phyloP scores from a whole-genome alignment of 2,113 vertebrate genomes.

The Cyphomyrus discorhynchus region DNA sequence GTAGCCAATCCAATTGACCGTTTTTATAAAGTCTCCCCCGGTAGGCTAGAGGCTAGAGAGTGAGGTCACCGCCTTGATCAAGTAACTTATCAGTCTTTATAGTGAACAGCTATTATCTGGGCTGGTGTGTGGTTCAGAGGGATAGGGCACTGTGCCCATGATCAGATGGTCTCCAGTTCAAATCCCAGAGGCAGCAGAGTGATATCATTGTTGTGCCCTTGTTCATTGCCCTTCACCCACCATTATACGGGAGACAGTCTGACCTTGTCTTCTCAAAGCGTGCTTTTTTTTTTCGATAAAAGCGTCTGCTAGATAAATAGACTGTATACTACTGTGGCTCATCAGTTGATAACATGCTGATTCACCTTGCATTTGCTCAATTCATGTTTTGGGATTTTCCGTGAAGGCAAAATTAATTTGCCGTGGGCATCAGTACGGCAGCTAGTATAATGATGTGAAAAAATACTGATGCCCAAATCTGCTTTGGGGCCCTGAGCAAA shows the following conservation, averaged over 20 bases:
- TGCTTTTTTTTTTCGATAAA: not conserved
- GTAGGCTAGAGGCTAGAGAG: not conserved
- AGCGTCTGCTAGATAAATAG: not conserved
- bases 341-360: not conserved
- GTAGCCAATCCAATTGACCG: not conserved
- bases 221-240: not conserved
- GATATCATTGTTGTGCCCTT: not conserved
- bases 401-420: not conserved
- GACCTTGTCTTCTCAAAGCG: not conserved
- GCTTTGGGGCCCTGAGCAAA: not conserved
- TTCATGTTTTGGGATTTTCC: not conserved
- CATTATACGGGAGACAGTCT: not conserved
- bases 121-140: not conserved
- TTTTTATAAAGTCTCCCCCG: not conserved
- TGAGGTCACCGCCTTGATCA: not conserved
- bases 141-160: not conserved
- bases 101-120: not conserved
- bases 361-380: not conserved
- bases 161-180: not conserved
- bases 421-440: not conserved
- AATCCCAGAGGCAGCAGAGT: not conserved
- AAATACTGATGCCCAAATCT: not conserved
- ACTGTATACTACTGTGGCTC: not conserved
- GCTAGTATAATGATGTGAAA: not conserved
- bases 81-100: not conserved